Base-by-base conservation (phyloP, 2,888 invertebrate species). In the Ophioninae sp. region DNA sequence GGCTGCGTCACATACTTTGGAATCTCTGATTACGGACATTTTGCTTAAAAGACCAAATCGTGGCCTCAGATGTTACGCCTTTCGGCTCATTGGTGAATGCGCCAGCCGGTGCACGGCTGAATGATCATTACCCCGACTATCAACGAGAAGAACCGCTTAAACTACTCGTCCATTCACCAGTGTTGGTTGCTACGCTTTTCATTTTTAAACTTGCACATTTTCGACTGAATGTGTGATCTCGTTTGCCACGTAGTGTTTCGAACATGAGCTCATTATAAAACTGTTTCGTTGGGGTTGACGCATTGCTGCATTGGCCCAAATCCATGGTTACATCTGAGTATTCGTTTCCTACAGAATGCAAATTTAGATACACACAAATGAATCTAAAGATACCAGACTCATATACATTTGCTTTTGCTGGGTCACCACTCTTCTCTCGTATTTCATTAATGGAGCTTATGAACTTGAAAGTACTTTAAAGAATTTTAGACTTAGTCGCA, bases 391-490 rank as follows among this genome's bases (percentile, higher is more conserved):
- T 17, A 10, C 17, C 17, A 13, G 17, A 0, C 50, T 2, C 17
- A 56, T 69, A 56, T 57, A 6, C 5, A 56, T 50, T 57, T 8
- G 56, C 17, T 23, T 50, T 68, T 23, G 30, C 30, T 10, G 21
- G 6, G 41, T 6, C 44, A 44, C 44, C 13, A 13, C 6, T 65
- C 39, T 65, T 20, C 13, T 7, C 8, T n/a, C 23, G 7, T 41
- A 21, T 30, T 20, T 56, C 20, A 2, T 30, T 17, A 17, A 23
- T 23, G 7, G 20, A 65, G 61, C 73, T 78, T 61, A 61, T 81
- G 73, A 78, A 73, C 68, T 73, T n/a, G 20, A 73, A 82, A 73
- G 39, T 41, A 73, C 68, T 73, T 39, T 41, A 64, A 67, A 20
- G 23, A 37, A 0, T 37, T n/a, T 8, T n/a, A 23, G 56, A 57